Evolutionary conservation across 30 jellyfish, hydroid and myxozoan genomes (phyloP).

Genomic region (Clytia hemisphaerica): DNA sequence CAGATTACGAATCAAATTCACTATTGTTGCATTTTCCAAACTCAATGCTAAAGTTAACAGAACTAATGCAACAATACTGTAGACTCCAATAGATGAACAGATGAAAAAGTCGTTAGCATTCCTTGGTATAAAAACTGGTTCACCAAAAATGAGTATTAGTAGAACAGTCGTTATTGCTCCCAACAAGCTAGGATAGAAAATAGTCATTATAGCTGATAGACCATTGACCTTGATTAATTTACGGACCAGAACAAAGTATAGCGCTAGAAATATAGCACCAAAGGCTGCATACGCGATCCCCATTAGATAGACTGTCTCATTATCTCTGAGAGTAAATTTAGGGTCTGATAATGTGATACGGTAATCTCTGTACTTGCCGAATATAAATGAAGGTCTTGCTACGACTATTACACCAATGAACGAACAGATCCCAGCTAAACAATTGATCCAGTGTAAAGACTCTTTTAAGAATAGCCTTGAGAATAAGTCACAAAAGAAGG

Average conservation of each 20-base stretch:
- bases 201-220: not conserved
- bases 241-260: constrained; percentile 61
- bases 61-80: constrained; percentile 34
- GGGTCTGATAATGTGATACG: constrained; percentile 16
- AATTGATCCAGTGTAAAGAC: constrained; percentile 39
- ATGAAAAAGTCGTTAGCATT: constrained; percentile 28
- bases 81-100: constrained; percentile 47
- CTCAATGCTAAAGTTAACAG: constrained; percentile 47
- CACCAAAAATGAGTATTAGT: not conserved
- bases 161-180: constrained; percentile 48
- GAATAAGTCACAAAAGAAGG: constrained; percentile 60
- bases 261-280: constrained; percentile 62
- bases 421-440: constrained; percentile 50
- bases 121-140: constrained; percentile 31
- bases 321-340: constrained; percentile 5
- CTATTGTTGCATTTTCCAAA: constrained; percentile 74
- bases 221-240: constrained; percentile 16
- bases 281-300: constrained; percentile 52
- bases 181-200: constrained; percentile 62
- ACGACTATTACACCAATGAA: constrained; percentile 58
- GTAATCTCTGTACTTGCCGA: constrained; percentile 42
- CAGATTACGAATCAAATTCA: constrained; percentile 51
- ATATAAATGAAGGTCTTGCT: constrained; percentile 56
- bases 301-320: constrained; percentile 11
- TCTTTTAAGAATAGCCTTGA: constrained; percentile 44